Evolutionary conservation across 2,888 invertebrate species (phyloP).

Genomic region (Gasteruption jaculator): DNA sequence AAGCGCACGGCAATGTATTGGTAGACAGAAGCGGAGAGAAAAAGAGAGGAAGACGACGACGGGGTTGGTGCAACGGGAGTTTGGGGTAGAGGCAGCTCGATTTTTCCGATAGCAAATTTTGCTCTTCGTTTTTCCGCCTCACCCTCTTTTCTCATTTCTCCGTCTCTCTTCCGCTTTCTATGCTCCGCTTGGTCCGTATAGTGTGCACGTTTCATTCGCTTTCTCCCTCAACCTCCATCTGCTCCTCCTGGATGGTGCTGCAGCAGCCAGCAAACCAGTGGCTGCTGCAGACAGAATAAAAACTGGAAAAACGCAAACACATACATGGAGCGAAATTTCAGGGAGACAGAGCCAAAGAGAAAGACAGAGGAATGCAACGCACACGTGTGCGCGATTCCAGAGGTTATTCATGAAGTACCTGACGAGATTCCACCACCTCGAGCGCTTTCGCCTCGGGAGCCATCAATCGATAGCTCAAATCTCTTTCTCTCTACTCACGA

Average conservation of each 20-base stretch:
- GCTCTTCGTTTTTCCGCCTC: conserved; percentile 32
- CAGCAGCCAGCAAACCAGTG: conserved; percentile 38
- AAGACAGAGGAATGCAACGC: not conserved
- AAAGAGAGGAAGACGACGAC: conserved; percentile 27
- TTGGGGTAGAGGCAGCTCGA: conserved; percentile 34
- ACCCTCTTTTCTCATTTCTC: conserved; percentile 18
- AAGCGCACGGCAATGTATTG: no score
- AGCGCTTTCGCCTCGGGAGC: no score
- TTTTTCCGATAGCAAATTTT: conserved; percentile 48
- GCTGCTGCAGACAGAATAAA: conserved; percentile 45
- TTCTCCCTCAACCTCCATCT: not conserved
- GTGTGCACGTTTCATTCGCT: conserved; percentile 4
- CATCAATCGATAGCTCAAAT: no score
- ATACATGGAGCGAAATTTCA: conserved; percentile 9
- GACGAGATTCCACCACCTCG: conserved; percentile 32
- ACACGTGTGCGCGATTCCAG: conserved; percentile 21
- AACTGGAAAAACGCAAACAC: conserved; percentile 34
- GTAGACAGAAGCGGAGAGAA: no score
- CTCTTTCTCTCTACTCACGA: no score
- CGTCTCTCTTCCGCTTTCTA: conserved; percentile 21
- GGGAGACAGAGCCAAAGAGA: conserved; percentile 6
- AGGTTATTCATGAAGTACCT: conserved; percentile 36
- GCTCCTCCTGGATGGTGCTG: conserved; percentile 24
- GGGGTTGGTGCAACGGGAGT: conserved; percentile 14
- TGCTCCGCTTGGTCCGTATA: conserved; percentile 21